Base-by-base conservation (phyloP, 1,140 invertebrate species). In the Sycobia sp. region DNA sequence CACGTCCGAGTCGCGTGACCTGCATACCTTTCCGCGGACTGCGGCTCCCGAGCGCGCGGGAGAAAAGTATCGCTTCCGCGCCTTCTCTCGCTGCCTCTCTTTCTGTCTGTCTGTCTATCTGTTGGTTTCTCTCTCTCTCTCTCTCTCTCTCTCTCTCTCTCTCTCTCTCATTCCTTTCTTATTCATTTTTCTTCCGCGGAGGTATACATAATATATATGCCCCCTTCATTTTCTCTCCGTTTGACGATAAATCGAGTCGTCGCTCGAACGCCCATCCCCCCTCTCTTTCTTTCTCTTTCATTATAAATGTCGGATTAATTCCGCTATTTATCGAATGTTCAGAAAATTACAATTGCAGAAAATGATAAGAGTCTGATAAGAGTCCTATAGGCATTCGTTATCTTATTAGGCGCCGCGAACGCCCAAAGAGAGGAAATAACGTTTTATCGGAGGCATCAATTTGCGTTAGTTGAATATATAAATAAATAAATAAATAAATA, bases 1-100 rank as follows among this genome's bases (percentile, higher is more conserved):
- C 49, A 60, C 25, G 46, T 59, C 36, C 56, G 23, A 18, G 44
- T 58, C 47, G n/a, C 58, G 59, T 54, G 59, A 62, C 59, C 59
- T 54, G 59, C 59, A 54, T 54, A 62, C 14, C 41, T 54, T 54
- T 47, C 59, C 34, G 23, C 27, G 22, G 10, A n/a, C n/a, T n/a
- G n/a, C n/a, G n/a, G n/a, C n/a, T n/a, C n/a, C n/a, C 38, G 4
- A 44, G 9, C 49, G 22, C 13, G n/a, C n/a, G n/a, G 4, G 49
- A 39, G 29, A 54, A 54, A 43, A 29, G 36, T 51, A 50, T 57
- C 57, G 36, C 18, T 41, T 59, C 44, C 46, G 14, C 10, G 16
- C 20, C 9, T n/a, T 50, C 25, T 34, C 27, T 50, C n/a, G n/a
- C 4, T 11, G 11, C 25, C 16, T 27, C 18, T 39, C 34, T 23